Percentiles rank a stretch among this genome's conserved stretches.
Evolutionary conservation across 2,113 vertebrate genomes (phyloP).

Genomic region (Apteryx owenii): DNA sequence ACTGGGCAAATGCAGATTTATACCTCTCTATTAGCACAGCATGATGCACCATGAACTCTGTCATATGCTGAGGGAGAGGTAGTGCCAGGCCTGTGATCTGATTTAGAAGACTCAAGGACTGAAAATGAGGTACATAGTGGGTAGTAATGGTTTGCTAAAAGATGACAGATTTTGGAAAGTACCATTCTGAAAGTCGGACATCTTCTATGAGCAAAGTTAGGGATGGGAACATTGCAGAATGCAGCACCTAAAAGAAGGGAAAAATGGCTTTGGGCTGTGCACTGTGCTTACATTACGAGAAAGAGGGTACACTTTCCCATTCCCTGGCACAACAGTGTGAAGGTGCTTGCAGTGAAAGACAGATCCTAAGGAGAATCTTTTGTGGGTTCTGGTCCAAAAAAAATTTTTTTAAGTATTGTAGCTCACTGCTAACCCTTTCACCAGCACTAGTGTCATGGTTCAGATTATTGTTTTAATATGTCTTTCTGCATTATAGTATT

Average conservation of each 20-base stretch:
- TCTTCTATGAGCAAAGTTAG: not conserved
- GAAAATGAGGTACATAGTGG: not conserved
- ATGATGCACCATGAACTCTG: not conserved
- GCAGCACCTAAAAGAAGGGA: not conserved
- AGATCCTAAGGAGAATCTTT: not conserved
- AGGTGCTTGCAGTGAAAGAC: not conserved
- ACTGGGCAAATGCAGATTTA: not conserved
- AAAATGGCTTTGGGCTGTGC: not conserved
- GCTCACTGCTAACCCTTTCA: not conserved
- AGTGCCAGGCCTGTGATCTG: not conserved
- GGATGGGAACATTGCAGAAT: not conserved
- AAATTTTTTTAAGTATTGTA: not conserved
- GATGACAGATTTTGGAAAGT: not conserved
- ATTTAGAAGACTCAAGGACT: not conserved
- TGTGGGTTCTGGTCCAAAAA: not conserved
- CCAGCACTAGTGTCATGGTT: not conserved
- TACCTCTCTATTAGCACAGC: accelerated
- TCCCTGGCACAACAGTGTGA: not conserved
- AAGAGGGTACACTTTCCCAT: accelerated
- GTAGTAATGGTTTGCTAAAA: not conserved
- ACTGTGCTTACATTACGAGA: not conserved
- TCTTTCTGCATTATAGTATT: not conserved
- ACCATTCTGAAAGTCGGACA: not conserved
- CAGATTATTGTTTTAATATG: not conserved
- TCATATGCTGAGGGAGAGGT: not conserved